These are phyloP conservation scores for Polypterus senegalus DNA, from an alignment of 2,113 vertebrate species.

Conservation along the genomic window DNA sequence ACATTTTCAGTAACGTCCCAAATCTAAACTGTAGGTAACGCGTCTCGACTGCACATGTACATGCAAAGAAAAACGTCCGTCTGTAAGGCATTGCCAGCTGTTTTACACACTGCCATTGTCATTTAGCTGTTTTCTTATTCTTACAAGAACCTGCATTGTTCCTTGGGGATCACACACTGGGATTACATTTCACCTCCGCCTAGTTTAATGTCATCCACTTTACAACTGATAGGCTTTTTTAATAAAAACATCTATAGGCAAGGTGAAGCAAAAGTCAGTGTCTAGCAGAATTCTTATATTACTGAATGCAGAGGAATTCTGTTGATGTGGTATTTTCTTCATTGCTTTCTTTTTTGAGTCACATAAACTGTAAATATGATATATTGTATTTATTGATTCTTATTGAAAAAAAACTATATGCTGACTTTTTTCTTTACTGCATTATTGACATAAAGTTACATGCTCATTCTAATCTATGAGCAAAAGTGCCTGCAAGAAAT, in stretches of 20 bases:
- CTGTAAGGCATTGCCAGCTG: not conserved
- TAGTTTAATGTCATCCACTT: conserved; percentile 18
- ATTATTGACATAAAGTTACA: too few species aligned
- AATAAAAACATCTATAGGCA: conserved; percentile 32
- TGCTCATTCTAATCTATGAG: too few species aligned
- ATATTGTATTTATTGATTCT: conserved; percentile 10
- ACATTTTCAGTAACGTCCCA: not conserved
- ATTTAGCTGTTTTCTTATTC: conserved; percentile 26
- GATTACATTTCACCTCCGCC: conserved; percentile 15
- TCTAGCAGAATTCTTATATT: conserved; percentile 24
- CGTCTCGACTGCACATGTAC: too few species aligned
- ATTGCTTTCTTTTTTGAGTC: too few species aligned
- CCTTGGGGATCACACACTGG: conserved; percentile 23
- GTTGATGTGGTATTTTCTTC: not conserved
- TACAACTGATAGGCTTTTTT: conserved; percentile 7
- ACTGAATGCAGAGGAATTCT: conserved; percentile 28
- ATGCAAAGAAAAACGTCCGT: not conserved
- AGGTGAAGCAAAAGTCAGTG: conserved; percentile 30
- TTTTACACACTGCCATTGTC: conserved; percentile 9
- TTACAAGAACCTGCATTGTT: conserved; percentile 9
- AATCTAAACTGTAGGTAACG: not conserved
- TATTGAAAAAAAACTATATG: too few species aligned
- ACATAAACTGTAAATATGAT: not conserved
- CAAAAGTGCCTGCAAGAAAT: too few species aligned
- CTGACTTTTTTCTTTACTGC: too few species aligned